Base-by-base conservation (phyloP, 2,888 invertebrate genomes). In the Boloria euphrosyne region DNA sequence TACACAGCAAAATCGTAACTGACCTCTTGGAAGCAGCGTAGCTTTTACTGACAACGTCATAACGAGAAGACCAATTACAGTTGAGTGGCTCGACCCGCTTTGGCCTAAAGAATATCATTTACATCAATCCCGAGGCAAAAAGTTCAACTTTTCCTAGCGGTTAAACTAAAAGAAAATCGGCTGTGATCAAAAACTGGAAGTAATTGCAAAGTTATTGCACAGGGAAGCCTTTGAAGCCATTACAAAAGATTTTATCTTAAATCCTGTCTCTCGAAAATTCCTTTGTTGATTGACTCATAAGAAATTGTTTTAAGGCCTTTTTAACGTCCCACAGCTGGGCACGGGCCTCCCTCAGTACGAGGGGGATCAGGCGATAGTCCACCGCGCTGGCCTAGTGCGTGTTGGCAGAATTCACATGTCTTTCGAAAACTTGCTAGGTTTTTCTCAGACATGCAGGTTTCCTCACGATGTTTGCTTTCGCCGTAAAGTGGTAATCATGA, bases 41-140 rank as follows among this genome's bases (percentile, higher is more conserved):
- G 70, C 61, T 55, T 62, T 52, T 63, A 71, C 68, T 68, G 69
- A 70, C 73, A 73, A 73, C 69, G 68, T 67, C 72, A 72, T 73
- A 77, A 76, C 75, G 78, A 76, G 76, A 68, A 73, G 71, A 77
- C 78, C 81, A 83, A 82, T 84, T 84, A 84, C 70, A 67, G 77
- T 76, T 75, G 73, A 71, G 78, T 72, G 73, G 78, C 77, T 75
- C 74, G 68, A 66, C 66, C 64, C 54, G 63, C 31, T 66, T 61
- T 57, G 58, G n/a, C 22, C 69, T 63, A 49, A 58, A 66, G 62
- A 68, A 70, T 64, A 66, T 66, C 60, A 63, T 66, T 66, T 66
- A 47, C 52, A 66, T 58, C 66, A 65, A 59, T 60, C 66, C 47
- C 27, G 52, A 51, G 50, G 50, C 54, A 62, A 66, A 68, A 68